phyloP scores from a whole-genome alignment of 2,888 invertebrate species.

The Hydropsyche betteni region DNA sequence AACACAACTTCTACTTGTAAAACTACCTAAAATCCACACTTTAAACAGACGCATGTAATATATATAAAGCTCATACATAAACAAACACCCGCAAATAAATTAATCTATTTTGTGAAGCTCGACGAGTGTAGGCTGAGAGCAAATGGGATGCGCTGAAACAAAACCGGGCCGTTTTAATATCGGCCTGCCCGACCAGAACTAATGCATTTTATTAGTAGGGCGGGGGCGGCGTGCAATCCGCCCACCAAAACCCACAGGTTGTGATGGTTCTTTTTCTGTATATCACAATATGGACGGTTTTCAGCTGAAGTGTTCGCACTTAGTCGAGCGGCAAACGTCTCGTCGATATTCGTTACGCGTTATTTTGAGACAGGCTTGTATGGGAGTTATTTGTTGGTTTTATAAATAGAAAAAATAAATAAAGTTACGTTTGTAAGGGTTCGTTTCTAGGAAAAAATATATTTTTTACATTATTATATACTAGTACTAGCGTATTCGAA shows the following conservation, averaged over 20 bases:
- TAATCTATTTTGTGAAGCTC: slow-evolving; percentile 11
- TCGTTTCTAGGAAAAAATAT: no score
- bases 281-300: background rate
- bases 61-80: no score
- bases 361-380: no score
- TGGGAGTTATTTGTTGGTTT: no score
- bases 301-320: slow-evolving; percentile 8
- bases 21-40: no score
- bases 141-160: slow-evolving; percentile 23
- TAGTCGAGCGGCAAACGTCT: slow-evolving; percentile 23
- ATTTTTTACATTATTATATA: no score
- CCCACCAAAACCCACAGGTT: slow-evolving; percentile 28
- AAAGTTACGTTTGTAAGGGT: no score
- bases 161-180: slow-evolving; percentile 22
- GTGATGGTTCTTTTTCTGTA: background rate
- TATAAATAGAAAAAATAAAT: no score
- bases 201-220: slow-evolving; percentile 44
- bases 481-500: no score
- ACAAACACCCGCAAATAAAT: background rate
- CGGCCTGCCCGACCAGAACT: slow-evolving; percentile 35
- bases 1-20: no score
- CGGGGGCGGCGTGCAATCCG: slow-evolving; percentile 7
- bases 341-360: slow-evolving; percentile 3
- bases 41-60: no score
- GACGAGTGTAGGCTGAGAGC: slow-evolving; percentile 12